Base-by-base conservation (phyloP, 2,113 vertebrate species). In the Maccullochella peelii region DNA sequence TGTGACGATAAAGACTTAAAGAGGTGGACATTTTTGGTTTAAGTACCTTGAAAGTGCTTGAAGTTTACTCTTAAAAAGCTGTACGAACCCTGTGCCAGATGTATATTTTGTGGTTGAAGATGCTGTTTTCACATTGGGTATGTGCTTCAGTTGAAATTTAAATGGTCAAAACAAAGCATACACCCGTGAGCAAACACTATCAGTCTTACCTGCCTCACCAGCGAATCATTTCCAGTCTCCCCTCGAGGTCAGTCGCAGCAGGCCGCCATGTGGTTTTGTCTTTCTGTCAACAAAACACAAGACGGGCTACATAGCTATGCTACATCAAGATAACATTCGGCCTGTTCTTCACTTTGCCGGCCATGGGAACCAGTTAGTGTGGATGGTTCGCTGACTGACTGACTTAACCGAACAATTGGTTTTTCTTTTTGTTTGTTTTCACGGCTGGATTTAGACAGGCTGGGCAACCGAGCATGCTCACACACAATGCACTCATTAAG, bases 251-350 rank as follows among this genome's bases (percentile, higher is more conserved):
- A 87, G 73, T 68, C 61, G 21, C 83, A 84, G 66, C 68, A 42
- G 74, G 47, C 68, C 30, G 74, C 40, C 74, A 30, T 78, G 79
- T 11, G 49, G 73, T 86, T 89, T 85, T 83, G 63, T 81, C 84
- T 89, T 75, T 86, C 88, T 89, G 90, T 92, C 84, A 92, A 89
- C 90, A 90, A 79, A 89, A 77, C 59, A 59, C 47, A 49, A 57
- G 52, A 33, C 9, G 25, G 69, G 82, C 58, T 70, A 50, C 86
- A 91, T 89, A 71, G 77, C 80, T 73, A 69, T 16, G 33, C 77
- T 81, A 89, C 84, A 86, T 70, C 69, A 52, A 88, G 87, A 91
- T 89, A 89, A 89, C 88, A 87, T 82, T 83, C 59, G 66, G 77
- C 83, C 80, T 50, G 80, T 66, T 82, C 81, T 25, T 81, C 55